Evolutionary conservation across 1,140 invertebrate genomes (phyloP).

Genomic region (Drosophila pruinosa): DNA sequence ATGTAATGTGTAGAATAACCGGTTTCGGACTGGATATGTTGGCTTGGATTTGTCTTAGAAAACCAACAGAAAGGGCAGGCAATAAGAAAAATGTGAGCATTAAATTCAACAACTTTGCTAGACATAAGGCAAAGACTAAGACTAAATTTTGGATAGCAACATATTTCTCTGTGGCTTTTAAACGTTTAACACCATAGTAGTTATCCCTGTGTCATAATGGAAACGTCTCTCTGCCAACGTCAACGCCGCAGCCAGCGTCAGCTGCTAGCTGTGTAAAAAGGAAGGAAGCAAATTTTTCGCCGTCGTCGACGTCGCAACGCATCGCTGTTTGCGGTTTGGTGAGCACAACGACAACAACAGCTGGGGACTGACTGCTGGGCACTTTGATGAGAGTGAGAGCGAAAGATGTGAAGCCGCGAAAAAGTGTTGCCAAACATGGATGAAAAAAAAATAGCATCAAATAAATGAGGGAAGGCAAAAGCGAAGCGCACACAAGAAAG

Average conservation of each 20-base stretch:
- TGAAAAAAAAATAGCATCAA: slow-evolving; percentile 14
- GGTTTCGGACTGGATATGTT: no score
- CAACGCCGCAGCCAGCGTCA: neutral
- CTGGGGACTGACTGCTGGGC: slow-evolving; percentile 3
- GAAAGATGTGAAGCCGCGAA: slow-evolving; percentile 15
- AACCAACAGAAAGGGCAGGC: no score
- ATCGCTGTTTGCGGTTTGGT: slow-evolving; percentile 30
- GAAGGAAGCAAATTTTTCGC: slow-evolving; percentile 34
- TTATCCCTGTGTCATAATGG: neutral
- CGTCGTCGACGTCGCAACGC: slow-evolving; percentile 3
- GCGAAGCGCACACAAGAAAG: slow-evolving; percentile 40
- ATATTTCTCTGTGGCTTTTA: neutral
- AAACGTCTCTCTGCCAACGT: neutral
- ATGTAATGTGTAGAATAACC: no score
- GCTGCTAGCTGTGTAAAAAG: slow-evolving; percentile 10
- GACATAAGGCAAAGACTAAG: no score
- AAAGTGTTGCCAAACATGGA: slow-evolving; percentile 56
- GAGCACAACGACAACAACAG: slow-evolving; percentile 39
- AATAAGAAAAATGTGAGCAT: no score
- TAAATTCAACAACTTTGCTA: no score
- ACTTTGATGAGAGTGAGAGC: slow-evolving; percentile 27
- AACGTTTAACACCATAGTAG: slow-evolving; percentile 12
- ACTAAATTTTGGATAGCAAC: neutral
- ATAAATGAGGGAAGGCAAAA: neutral
- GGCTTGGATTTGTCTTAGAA: no score